phyloP scores from a whole-genome alignment of 2,113 vertebrate genomes.

The Desmodus rotundus region DNA sequence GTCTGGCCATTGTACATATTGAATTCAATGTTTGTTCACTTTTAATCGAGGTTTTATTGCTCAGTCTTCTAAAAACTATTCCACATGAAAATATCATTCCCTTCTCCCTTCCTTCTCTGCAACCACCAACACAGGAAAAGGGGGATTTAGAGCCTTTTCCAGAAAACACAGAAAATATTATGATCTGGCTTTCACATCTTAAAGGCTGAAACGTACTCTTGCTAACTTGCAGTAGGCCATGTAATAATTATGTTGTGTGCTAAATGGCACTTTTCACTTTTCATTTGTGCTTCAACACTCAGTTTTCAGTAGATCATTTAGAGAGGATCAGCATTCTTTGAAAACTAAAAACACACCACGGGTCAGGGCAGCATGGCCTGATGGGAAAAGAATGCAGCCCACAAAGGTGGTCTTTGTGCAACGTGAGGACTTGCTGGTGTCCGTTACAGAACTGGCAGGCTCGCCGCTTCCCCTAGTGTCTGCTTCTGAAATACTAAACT shows the following conservation, averaged over 20 bases:
- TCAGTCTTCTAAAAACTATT: slow-evolving; percentile 38
- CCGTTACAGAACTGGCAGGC: slow-evolving; percentile 42
- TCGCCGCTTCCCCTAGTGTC: slow-evolving; percentile 55
- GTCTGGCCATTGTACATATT: background rate
- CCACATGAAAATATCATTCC: slow-evolving; percentile 46
- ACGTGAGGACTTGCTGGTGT: background rate
- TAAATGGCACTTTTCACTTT: slow-evolving; percentile 59
- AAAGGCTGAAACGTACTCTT: slow-evolving; percentile 14
- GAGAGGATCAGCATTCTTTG: slow-evolving; percentile 59
- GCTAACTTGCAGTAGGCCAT: background rate
- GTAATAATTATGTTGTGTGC: background rate
- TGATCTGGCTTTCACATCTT: background rate
- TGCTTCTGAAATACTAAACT: slow-evolving; percentile 70
- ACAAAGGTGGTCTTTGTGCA: slow-evolving; percentile 65
- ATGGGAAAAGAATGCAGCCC: slow-evolving; percentile 43
- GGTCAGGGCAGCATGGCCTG: background rate
- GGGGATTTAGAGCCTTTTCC: slow-evolving; percentile 30
- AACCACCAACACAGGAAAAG: background rate
- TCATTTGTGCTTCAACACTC: slow-evolving; percentile 53
- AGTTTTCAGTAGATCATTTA: slow-evolving; percentile 57
- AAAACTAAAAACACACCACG: slow-evolving; percentile 61
- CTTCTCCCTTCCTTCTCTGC: background rate
- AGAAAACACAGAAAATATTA: slow-evolving; percentile 38
- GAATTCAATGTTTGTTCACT: slow-evolving; percentile 57
- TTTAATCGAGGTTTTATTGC: slow-evolving; percentile 51